Evolutionary conservation across 2,797 vertebrate species (phyloP), one percentile per base, ranked within the genome.

Genomic region (Gymnodraco acuticeps): DNA sequence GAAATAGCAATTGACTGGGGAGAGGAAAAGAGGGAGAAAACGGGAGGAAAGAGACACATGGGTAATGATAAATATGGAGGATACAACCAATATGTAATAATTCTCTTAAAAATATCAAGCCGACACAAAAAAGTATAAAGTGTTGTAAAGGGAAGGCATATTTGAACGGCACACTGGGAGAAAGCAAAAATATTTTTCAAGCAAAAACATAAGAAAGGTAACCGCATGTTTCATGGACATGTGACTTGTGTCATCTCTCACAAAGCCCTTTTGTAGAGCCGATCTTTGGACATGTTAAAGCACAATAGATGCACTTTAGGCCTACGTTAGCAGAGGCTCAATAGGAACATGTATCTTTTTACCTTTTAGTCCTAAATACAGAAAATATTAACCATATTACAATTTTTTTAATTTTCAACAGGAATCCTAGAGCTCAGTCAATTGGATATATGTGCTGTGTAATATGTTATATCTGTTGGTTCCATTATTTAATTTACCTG

Each of bases 241-340:
- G 86, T 67, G 66, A 84, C 85, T 70, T 50, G 83, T 88, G 83
- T 87, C 77, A 81, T 76, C 70, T 53, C 77, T 86, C 81, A 94
- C 92, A 93, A 94, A 93, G 84, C 66, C 70, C 80, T 82, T 90
- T 91, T 93, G 90, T 92, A 75, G 68, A 27, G 43, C 81, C 61
- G 80, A 81, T 81, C 84, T 70, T 79, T 48, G 76, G 80, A 87
- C 78, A 82, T 72, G 19, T 82, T 77, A 72, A 55, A 31, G 73
- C 56, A 86, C 81, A 87, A 88, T 73, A 80, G 75, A 70, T 74
- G 56, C 63, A 78, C 75, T 87, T 85, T 53, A 81, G 77, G 64
- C 62, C 61, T 69, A 71, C 74, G 85, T 85, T 67, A 84, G 65
- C 70, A 67, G 70, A 65, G 56, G 55, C 62, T 81, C 64, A 65